Conservation (phyloP, 2,888 invertebrate species). For the Dascillus cervinus region DNA sequence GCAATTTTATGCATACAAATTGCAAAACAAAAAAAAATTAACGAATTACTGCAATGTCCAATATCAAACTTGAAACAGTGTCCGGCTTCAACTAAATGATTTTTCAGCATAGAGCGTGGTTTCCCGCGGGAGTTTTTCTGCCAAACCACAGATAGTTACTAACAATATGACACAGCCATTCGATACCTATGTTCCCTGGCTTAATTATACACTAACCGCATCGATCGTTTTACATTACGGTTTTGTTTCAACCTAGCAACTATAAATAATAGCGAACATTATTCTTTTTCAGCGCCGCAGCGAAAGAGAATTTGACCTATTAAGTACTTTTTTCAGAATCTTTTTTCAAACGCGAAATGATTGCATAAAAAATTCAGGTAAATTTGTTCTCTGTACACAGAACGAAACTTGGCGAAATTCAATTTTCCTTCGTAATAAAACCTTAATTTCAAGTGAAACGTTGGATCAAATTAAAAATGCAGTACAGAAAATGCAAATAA, state of each 20-base stretch:
- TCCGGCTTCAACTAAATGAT: constrained; percentile 12
- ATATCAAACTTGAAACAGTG: constrained; percentile 8
- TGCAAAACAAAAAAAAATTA: no score
- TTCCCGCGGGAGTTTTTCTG: constrained; percentile 12
- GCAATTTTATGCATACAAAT: no score
- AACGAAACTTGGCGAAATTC: constrained; percentile 10
- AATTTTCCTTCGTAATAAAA: constrained; percentile 11
- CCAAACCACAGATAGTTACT: constrained; percentile 12
- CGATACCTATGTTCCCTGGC: constrained; percentile 6
- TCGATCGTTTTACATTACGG: constrained; percentile 8
- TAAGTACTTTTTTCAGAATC: no score
- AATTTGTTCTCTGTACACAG: constrained; percentile 4
- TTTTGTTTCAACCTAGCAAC: constrained; percentile 4
- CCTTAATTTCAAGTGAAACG: constrained; percentile 9
- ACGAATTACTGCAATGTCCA: no score
- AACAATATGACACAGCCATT: constrained; percentile 11
- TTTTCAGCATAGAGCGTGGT: constrained; percentile 11
- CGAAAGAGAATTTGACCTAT: no score
- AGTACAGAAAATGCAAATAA: constrained; percentile 10
- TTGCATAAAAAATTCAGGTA: constrained; percentile 5
- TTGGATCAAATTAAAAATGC: constrained; percentile 9
- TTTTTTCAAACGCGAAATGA: constrained; percentile 2
- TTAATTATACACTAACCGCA: constrained; percentile 10
- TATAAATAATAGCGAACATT: constrained; percentile 4
- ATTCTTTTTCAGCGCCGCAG: no score